Conservation (phyloP, 2,888 invertebrate species). For the Drosophila borealis region DNA sequence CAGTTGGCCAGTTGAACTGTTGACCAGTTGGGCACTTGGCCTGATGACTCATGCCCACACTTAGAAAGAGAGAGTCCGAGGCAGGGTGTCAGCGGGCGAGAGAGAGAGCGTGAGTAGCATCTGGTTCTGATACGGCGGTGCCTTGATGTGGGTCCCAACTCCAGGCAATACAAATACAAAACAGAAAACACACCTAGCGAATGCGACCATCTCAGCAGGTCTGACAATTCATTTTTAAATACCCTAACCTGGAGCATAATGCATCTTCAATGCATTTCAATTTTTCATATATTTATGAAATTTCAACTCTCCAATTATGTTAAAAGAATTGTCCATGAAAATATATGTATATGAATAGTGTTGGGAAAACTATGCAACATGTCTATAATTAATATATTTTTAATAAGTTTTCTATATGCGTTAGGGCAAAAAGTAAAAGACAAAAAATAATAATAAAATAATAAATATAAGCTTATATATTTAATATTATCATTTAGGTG, state of each 20-base stretch:
- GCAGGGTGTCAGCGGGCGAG: neutral
- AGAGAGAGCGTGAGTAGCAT: constrained; percentile 17
- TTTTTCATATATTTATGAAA: no score
- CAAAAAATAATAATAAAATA: no score
- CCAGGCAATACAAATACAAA: constrained; percentile 32
- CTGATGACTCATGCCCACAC: constrained; percentile 38
- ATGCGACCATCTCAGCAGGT: constrained; percentile 19
- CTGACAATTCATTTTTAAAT: constrained; percentile 23
- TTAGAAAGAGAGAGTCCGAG: constrained; percentile 1
- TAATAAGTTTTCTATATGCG: no score
- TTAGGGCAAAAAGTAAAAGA: no score
- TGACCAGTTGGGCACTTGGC: constrained; percentile 45
- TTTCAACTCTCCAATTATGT: neutral
- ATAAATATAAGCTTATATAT: no score
- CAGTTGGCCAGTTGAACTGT: constrained; percentile 42
- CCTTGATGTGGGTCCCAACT: constrained; percentile 71
- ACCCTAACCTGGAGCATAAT: constrained; percentile 17
- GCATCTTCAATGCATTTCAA: neutral
- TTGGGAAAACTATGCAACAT: neutral
- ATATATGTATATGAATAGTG: no score
- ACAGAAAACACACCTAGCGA: constrained; percentile 40
- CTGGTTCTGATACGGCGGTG: constrained; percentile 62
- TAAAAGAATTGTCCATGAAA: neutral
- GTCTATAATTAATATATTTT: no score
- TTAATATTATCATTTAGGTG: no score